Percentiles rank a stretch among this genome's conserved stretches.
phyloP scores from a whole-genome alignment of 2,797 vertebrate species.

The Chelon auratus region DNA sequence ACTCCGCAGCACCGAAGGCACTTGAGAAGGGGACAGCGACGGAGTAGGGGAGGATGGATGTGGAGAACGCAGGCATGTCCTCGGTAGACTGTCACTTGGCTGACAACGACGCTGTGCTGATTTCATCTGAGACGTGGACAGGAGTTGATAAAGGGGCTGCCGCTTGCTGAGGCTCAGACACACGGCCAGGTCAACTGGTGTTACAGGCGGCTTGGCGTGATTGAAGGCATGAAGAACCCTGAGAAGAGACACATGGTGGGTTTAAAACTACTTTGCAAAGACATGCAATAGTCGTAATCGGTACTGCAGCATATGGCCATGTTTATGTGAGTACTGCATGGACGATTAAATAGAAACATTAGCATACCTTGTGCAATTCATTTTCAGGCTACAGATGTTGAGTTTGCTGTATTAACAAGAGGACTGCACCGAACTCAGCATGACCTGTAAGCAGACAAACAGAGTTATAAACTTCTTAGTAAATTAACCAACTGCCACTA shows the following conservation, averaged over 20 bases:
- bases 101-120: constrained; percentile 57
- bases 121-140: constrained; percentile 44
- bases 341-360: not conserved
- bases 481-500: not conserved
- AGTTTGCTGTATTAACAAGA: constrained; percentile 7
- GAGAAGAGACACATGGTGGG: constrained; percentile 13
- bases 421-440: constrained; percentile 2
- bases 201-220: constrained; percentile 28
- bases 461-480: not conserved
- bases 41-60: not conserved
- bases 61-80: not conserved
- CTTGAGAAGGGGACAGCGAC: not conserved
- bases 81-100: not conserved
- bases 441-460: constrained; percentile 34
- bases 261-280: not conserved
- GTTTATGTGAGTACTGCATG: not conserved
- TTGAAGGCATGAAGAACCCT: constrained; percentile 68
- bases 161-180: constrained; percentile 64
- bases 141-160: constrained; percentile 49
- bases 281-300: not conserved
- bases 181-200: constrained; percentile 59
- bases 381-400: constrained; percentile 32
- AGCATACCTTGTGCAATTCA: constrained; percentile 70
- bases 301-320: too few relatives aligned
- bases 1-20: constrained; percentile 28